These are phyloP conservation scores for Maconellicoccus hirsutus DNA, from an alignment of 1,140 invertebrate genomes.

Conservation along the genomic window DNA sequence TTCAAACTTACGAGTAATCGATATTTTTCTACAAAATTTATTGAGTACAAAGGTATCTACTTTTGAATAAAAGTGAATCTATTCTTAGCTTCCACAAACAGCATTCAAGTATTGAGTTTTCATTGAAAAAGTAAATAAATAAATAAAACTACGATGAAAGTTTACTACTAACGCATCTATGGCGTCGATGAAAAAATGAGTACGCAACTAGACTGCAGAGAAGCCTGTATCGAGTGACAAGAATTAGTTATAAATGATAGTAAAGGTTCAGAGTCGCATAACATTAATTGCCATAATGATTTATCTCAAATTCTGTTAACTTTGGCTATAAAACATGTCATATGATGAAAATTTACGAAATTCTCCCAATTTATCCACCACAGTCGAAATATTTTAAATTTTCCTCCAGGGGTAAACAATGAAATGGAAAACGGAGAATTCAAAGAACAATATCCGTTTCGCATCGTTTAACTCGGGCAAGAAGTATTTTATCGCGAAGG, in stretches of 20 bases:
- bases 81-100: too few relatives aligned
- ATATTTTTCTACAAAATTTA: too few relatives aligned
- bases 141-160: not conserved
- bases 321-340: not conserved
- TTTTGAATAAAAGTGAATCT: too few relatives aligned
- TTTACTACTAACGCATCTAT: not conserved
- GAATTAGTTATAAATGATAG: not conserved
- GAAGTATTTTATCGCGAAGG: constrained; percentile 8
- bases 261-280: not conserved
- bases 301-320: not conserved
- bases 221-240: not conserved
- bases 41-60: too few relatives aligned
- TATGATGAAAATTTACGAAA: constrained; percentile 5
- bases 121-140: not conserved
- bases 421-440: constrained; percentile 8
- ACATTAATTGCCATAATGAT: not conserved
- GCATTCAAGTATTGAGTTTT: too few relatives aligned
- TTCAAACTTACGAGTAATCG: too few relatives aligned
- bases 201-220: not conserved
- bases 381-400: constrained; percentile 1
- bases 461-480: constrained; percentile 2
- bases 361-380: not conserved
- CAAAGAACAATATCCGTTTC: constrained; percentile 8
- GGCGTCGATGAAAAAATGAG: not conserved
- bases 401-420: not conserved